Base-by-base conservation (phyloP, 2,888 invertebrate species). In the Trichogramma evanescens region DNA sequence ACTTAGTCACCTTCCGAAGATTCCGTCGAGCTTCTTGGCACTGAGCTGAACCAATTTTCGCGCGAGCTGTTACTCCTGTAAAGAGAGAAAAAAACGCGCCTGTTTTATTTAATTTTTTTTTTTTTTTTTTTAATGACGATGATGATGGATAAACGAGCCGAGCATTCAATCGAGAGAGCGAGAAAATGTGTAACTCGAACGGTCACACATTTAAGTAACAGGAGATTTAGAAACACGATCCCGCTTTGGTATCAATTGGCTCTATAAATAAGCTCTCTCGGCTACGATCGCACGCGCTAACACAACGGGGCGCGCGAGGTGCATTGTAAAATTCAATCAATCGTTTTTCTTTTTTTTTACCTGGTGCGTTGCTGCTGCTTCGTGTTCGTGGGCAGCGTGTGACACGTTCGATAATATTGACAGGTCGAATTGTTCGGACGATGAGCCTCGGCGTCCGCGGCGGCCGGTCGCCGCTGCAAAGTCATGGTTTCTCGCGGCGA, bases 401-500 rank as follows among this genome's bases (percentile, higher is more conserved):
- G 80, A 49, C 85, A 85, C 67, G 84, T 84, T 66, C 85, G 80
- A 74, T 85, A 86, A 73, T 84, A 85, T 65, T 82, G 80, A 66
- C 80, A 78, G 66, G 80, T 80, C 26, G 3, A 26, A 26, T 26
- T 26, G 26, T 26, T 26, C 26, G 26, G 26, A 26, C 2, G 26
- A 2, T 26, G 26, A 61, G 72, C 71, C 67, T 71, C 76, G 45
- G 73, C 72, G 59, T 75, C 66, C 64, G 79, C 73, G 70, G 82
- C 82, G 59, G 80, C 78, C 46, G 82, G 81, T 69, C 83, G 75
- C 68, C 86, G 80, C 70, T 87, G 87, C 64, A 87, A 74, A 44
- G 87, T 87, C 87, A 87, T 87, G 2, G 86, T 87, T 74, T 86
- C 86, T 61, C 85, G 85, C 39, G 80, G 78, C 41, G 77, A 77